phyloP scores from a whole-genome alignment of 2,113 vertebrate genomes.

The Brachypodius melanocephalos region DNA sequence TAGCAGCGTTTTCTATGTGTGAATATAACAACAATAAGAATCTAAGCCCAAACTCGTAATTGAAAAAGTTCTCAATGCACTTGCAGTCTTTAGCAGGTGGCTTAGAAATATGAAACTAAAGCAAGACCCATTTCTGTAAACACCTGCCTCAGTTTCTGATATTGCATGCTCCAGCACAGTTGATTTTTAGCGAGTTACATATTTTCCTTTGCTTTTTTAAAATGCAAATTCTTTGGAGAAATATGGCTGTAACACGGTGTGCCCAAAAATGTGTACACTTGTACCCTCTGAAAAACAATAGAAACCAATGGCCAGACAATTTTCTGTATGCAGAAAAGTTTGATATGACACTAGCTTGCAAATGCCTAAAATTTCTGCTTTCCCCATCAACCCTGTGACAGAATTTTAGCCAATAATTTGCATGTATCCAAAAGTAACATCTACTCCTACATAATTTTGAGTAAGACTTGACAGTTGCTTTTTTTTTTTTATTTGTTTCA shows the following conservation, averaged over 20 bases:
- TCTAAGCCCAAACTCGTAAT: not conserved
- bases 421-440: not conserved
- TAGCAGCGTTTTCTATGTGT: not conserved
- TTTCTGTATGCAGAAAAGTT: not conserved
- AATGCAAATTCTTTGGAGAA: not conserved
- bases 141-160: not conserved
- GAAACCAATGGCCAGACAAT: not conserved
- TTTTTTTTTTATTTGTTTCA: not conserved
- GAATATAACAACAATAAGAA: not conserved
- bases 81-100: not conserved
- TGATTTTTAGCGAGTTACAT: not conserved
- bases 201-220: not conserved
- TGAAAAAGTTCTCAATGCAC: not conserved
- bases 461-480: not conserved
- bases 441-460: not conserved
- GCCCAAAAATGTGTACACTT: not conserved
- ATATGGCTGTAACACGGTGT: rapidly evolving
- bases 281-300: not conserved
- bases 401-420: not conserved
- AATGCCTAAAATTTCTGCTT: not conserved
- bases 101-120: not conserved
- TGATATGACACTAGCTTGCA: not conserved
- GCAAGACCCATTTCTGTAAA: not conserved
- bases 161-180: not conserved
- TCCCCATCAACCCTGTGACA: not conserved